Evolutionary conservation across 2,888 invertebrate genomes (phyloP).

Genomic region (Parnassius glacialis): DNA sequence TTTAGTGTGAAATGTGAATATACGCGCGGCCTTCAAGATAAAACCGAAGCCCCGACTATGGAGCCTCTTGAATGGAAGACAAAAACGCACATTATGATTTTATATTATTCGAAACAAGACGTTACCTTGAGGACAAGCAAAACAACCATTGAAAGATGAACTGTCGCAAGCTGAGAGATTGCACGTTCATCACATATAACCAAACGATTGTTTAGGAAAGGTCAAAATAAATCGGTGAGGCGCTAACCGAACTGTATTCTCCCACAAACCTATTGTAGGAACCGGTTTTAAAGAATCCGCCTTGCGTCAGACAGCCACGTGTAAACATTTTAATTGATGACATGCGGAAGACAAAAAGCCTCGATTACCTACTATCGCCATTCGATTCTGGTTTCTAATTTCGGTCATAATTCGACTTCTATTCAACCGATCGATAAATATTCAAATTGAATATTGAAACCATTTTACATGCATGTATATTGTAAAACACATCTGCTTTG

Average conservation of each 20-base stretch:
- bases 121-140: constrained; percentile 68
- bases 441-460: constrained; percentile 10
- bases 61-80: constrained; percentile 65
- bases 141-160: constrained; percentile 49
- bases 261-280: constrained; percentile 64
- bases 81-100: constrained; percentile 69
- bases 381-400: constrained; percentile 49
- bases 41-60: constrained; percentile 38
- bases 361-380: constrained; percentile 51
- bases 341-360: constrained; percentile 71
- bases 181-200: constrained; percentile 29
- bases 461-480: not conserved
- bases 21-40: constrained; percentile 23
- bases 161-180: constrained; percentile 40
- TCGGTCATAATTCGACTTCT: constrained; percentile 41
- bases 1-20: constrained; percentile 19
- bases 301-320: constrained; percentile 72
- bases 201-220: constrained; percentile 41
- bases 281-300: constrained; percentile 70
- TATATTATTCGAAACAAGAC: constrained; percentile 67
- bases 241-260: constrained; percentile 65
- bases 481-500: not conserved
- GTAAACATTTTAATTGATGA: constrained; percentile 78
- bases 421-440: constrained; percentile 32
- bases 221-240: constrained; percentile 57